Base-by-base conservation (phyloP, 2,113 vertebrate genomes). In the Nycticryphes semicollaris region DNA sequence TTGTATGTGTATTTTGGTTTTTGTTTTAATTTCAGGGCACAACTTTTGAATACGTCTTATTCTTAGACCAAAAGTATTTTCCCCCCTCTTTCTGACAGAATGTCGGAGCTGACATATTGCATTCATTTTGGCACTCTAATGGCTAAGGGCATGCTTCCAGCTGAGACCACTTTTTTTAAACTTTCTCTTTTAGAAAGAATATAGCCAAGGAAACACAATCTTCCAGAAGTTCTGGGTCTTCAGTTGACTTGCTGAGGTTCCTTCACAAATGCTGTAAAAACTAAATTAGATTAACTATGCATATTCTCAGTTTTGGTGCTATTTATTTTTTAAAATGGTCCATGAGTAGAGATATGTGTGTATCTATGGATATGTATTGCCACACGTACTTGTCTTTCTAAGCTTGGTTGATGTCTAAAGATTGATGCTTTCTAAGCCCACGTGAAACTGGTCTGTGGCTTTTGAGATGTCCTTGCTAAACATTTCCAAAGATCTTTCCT, bases 141-240 rank as follows among this genome's bases (percentile, higher is more conserved):
- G 57, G 59, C 94, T 74, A 45, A 74, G 70, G 77, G 77, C 76
- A 28, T 28, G 67, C 35, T 79, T 90, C 88, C 92, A 96, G 73
- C 86, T 89, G 83, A 74, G 64, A 68, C 57, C 39, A 33, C 21
- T 70, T 74, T 54, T 60, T n/a, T 7, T 3, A 80, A 89, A n/a
- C 21, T 14, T 75, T 54, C 17, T 37, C 10, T 30, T 57, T 78
- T 62, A 9, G 48, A 43, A 80, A 70, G n/a, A 74, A 60, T 39
- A 57, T 13, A 79, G 33, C 24, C 15, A 28, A 78, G 37, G 57
- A 83, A 94, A 80, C 14, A 51, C 79, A 76, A 81, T 59, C 35
- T 88, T 70, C 35, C 35, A 57, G 35, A 79, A 53, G 28, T 68
- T 91, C 50, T 48, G 30, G 9, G 15, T 84, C 50, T 43, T 66